These are phyloP conservation scores for Aphidius colemani DNA, from an alignment of 2,888 invertebrate species.

Conservation along the genomic window DNA sequence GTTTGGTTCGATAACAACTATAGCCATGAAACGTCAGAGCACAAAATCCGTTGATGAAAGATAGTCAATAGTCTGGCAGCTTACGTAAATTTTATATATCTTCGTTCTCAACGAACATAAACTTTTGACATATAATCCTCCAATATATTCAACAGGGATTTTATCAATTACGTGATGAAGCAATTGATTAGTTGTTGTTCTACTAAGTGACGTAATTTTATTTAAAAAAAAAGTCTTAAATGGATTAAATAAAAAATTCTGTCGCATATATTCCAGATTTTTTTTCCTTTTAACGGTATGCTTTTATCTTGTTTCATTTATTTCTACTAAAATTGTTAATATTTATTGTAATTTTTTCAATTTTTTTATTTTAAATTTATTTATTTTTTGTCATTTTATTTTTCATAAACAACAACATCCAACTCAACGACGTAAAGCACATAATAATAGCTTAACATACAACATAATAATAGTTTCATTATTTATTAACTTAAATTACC, in stretches of 20 bases:
- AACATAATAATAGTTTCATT: constrained; percentile 48
- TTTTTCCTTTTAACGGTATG: constrained; percentile 37
- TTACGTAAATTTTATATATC: constrained; percentile 6
- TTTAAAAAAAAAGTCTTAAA: constrained; percentile 7
- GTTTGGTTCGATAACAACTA: neutral
- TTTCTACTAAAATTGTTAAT: neutral
- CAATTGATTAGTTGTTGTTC: neutral
- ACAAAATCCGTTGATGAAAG: constrained; percentile 24
- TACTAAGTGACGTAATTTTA: neutral
- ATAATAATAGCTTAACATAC: constrained; percentile 52
- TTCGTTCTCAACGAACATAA: neutral
- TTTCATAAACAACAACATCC: constrained; percentile 54
- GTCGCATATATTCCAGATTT: constrained; percentile 6
- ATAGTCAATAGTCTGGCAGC: constrained; percentile 18
- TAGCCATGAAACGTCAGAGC: neutral
- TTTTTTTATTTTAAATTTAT: constrained; percentile 36
- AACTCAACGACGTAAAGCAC: constrained; percentile 58
- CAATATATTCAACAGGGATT: constrained; percentile 7
- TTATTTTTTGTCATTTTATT: constrained; percentile 33
- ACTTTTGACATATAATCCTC: neutral
- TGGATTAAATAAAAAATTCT: neutral
- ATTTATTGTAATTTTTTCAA: constrained; percentile 35
- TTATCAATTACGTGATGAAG: constrained; percentile 17
- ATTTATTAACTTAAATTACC: constrained; percentile 21
- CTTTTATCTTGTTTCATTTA: too few species aligned